These are phyloP conservation scores for Argya squamiceps DNA, from an alignment of 2,797 vertebrate species.

Conservation along the genomic window DNA sequence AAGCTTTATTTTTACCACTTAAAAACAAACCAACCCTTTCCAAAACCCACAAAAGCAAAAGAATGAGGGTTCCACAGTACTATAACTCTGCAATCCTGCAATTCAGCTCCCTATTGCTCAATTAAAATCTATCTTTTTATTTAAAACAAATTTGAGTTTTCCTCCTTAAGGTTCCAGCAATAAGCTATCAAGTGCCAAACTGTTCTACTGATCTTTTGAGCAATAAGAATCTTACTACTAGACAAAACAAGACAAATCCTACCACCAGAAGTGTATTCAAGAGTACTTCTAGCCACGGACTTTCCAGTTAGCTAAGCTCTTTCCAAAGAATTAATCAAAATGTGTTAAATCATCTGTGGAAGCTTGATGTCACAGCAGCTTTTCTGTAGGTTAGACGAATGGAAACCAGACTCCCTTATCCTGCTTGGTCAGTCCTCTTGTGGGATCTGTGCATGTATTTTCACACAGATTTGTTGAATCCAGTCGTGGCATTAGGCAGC, in stretches of 20 bases:
- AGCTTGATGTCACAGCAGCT: not conserved
- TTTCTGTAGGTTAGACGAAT: not conserved
- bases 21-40: not conserved
- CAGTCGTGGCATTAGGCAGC: rapidly evolving
- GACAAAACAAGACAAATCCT: not conserved
- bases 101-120: not conserved
- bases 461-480: not conserved
- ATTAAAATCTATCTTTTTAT: not conserved
- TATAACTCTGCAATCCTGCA: not conserved
- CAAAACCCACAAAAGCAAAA: not conserved
- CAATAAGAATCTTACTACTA: not conserved
- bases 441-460: not conserved
- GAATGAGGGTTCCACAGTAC: too few species aligned
- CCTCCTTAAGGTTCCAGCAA: not conserved
- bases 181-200: not conserved
- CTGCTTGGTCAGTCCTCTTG: not conserved
- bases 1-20: not conserved
- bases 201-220: not conserved
- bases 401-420: not conserved
- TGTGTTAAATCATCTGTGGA: not conserved
- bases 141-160: not conserved
- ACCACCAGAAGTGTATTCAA: not conserved
- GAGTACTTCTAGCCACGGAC: not conserved
- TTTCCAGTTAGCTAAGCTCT: not conserved
- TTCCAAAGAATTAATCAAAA: not conserved